Conservation (phyloP, 2,888 invertebrate species). For the Allophyes oxyacanthae region DNA sequence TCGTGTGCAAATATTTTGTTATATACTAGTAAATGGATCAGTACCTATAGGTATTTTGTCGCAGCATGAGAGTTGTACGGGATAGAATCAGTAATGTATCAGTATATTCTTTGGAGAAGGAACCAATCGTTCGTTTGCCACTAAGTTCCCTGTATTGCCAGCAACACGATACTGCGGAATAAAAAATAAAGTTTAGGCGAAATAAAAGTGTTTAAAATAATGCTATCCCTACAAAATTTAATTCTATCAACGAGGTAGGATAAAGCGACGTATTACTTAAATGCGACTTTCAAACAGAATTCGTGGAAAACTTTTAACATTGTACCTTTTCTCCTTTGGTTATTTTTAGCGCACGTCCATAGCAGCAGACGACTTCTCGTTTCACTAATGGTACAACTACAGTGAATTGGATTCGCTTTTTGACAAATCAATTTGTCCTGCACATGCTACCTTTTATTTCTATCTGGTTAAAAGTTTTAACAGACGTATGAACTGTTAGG, state of each 20-base stretch:
- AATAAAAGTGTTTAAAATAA: too few relatives aligned
- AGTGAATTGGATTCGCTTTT: slow-evolving; percentile 60
- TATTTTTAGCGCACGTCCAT: slow-evolving; percentile 44
- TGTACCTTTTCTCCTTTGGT: slow-evolving; percentile 29
- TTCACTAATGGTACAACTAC: slow-evolving; percentile 67
- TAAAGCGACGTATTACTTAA: not conserved
- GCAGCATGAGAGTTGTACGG: too few relatives aligned
- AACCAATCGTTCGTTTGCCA: too few relatives aligned
- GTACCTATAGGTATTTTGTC: too few relatives aligned
- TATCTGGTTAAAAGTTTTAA: slow-evolving; percentile 15
- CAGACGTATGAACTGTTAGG: not conserved
- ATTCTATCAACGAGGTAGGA: not conserved
- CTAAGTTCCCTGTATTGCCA: too few relatives aligned
- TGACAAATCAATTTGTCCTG: slow-evolving; percentile 62
- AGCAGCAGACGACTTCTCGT: slow-evolving; percentile 60
- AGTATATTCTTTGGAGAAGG: too few relatives aligned
- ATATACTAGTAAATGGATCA: too few relatives aligned
- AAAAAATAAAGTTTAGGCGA: too few relatives aligned
- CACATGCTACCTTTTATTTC: slow-evolving; percentile 26
- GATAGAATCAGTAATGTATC: too few relatives aligned
- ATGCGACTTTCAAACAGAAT: slow-evolving; percentile 11
- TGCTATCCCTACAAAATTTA: not conserved
- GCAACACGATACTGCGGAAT: too few relatives aligned
- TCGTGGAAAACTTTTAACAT: slow-evolving; percentile 20
- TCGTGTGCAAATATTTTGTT: too few relatives aligned